Evolutionary conservation across 1,140 invertebrate species (phyloP).

Genomic region (Antheraea pernyi): DNA sequence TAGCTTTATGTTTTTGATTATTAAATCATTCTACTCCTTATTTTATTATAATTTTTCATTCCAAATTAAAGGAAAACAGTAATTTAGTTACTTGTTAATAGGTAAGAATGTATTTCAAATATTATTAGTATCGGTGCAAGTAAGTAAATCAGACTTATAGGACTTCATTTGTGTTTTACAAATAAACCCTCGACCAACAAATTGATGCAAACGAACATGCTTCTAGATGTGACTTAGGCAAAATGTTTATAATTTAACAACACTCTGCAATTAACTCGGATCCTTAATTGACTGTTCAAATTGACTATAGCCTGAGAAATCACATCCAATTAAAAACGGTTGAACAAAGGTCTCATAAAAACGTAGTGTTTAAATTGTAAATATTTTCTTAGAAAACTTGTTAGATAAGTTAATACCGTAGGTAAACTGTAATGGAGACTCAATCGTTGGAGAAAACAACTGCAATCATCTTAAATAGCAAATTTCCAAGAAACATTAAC

Average conservation of each 20-base stretch:
- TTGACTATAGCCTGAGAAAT: slow-evolving; percentile 13
- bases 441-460: neutral
- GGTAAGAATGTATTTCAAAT: too few relatives aligned
- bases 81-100: too few relatives aligned
- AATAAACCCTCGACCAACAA: neutral
- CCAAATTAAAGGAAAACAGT: too few relatives aligned
- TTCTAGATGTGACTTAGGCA: slow-evolving; percentile 5
- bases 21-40: too few relatives aligned
- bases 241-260: slow-evolving; percentile 9
- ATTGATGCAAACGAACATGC: neutral
- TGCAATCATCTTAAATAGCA: neutral
- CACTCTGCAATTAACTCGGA: slow-evolving; percentile 1
- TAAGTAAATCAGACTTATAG: too few relatives aligned
- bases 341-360: slow-evolving; percentile 12
- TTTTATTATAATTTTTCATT: too few relatives aligned
- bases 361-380: slow-evolving; percentile 1
- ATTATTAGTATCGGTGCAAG: too few relatives aligned
- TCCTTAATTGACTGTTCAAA: slow-evolving; percentile 8
- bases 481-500: neutral
- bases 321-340: slow-evolving; percentile 1
- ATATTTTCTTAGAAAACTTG: slow-evolving; percentile 1
- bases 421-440: neutral
- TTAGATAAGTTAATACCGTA: neutral
- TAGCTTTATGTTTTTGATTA: too few relatives aligned
- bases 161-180: too few relatives aligned